phyloP scores from a whole-genome alignment of 92 coral and sea anemone species.

The Siderastrea radians region DNA sequence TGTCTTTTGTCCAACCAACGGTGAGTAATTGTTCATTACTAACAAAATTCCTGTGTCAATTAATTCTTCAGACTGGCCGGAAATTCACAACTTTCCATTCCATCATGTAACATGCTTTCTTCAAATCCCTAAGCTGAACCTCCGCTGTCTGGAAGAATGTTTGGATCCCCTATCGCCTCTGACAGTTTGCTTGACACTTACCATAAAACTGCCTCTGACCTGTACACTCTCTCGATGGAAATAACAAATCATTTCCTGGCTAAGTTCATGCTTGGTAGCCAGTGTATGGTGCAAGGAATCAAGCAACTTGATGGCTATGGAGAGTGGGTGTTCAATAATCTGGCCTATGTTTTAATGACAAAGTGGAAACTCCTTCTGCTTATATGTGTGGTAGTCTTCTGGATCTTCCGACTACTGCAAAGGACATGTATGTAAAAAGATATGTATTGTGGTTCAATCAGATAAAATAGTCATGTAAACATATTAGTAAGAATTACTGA shows the following conservation, averaged over 20 bases:
- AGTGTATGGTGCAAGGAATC: conserved; percentile 26
- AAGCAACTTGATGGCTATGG: conserved; percentile 28
- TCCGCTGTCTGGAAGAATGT: background rate
- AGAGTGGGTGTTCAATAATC: conserved; percentile 15
- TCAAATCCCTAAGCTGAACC: background rate
- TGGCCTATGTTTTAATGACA: conserved; percentile 6
- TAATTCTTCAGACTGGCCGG: background rate
- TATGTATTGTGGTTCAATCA: no score
- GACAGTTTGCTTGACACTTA: background rate
- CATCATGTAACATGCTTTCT: background rate
- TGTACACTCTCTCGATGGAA: background rate
- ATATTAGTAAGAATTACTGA: no score
- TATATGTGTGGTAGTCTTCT: conserved; percentile 6
- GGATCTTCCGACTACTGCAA: conserved; percentile 40
- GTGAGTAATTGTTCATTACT: no score
- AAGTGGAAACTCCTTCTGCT: conserved; percentile 43
- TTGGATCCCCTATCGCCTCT: background rate
- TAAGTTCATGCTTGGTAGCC: conserved; percentile 34
- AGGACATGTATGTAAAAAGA: conserved; percentile 1
- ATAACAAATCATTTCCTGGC: background rate
- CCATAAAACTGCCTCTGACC: conserved; percentile 6
- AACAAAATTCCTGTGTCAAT: background rate
- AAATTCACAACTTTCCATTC: background rate
- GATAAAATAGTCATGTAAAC: no score
- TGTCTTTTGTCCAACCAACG: no score